These are phyloP conservation scores for Lysandra coridon DNA, from an alignment of 2,888 invertebrate species.

Conservation along the genomic window DNA sequence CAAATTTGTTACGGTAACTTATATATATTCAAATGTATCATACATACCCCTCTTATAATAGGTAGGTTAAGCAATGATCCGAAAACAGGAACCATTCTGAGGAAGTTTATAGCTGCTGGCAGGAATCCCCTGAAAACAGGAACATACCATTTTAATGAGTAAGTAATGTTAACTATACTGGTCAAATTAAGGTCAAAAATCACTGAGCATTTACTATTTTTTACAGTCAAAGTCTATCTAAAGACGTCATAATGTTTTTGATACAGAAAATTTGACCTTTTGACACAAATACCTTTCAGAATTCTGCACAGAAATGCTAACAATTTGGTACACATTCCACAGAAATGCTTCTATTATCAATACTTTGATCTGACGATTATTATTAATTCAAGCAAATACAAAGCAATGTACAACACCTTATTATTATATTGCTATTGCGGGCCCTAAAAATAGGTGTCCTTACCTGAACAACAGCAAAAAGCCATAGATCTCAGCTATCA, in stretches of 20 bases:
- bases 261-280: too few relatives aligned
- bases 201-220: too few relatives aligned
- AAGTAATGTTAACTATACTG: neutral
- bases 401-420: too few relatives aligned
- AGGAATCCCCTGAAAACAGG: conserved; percentile 91
- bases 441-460: conserved; percentile 12
- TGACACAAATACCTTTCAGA: too few relatives aligned
- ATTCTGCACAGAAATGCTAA: too few relatives aligned
- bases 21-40: neutral
- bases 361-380: too few relatives aligned
- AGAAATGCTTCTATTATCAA: too few relatives aligned
- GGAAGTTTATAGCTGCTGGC: conserved; percentile 97
- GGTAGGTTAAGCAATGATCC: conserved; percentile 94
- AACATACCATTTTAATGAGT: neutral
- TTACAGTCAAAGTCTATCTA: too few relatives aligned
- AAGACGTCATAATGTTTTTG: too few relatives aligned
- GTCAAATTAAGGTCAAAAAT: neutral
- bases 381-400: too few relatives aligned
- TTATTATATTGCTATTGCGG: too few relatives aligned
- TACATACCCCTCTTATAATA: conserved; percentile 87
- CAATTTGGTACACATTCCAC: too few relatives aligned
- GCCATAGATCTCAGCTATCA: conserved; percentile 98
- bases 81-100: conserved; percentile 94
- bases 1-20: neutral
- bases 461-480: conserved; percentile 93